Evolutionary conservation across 2,797 vertebrate genomes (phyloP).

Genomic region (Fistularia tabacaria): DNA sequence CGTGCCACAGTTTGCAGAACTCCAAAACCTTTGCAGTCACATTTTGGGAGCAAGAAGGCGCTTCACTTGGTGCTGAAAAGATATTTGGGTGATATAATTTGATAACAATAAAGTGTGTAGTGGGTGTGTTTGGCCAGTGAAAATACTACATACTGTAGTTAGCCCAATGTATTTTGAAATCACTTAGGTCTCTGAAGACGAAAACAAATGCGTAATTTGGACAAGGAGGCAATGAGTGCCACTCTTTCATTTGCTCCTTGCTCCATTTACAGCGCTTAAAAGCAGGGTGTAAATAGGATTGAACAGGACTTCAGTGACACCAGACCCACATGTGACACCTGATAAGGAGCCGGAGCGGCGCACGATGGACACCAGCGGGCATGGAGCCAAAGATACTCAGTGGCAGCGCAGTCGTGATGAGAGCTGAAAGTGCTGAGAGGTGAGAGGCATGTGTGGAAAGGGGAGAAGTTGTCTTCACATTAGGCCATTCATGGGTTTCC

Average conservation of each 20-base stretch:
- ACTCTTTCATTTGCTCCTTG: background rate
- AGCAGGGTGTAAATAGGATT: constrained; percentile 29
- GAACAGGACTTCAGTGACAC: constrained; percentile 51
- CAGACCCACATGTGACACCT: constrained; percentile 62
- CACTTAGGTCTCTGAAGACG: no score
- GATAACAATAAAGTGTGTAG: no score
- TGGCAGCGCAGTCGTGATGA: constrained; percentile 36
- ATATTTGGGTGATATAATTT: no score
- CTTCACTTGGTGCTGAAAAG: no score
- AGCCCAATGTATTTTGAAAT: no score
- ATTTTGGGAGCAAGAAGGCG: no score
- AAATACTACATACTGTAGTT: no score
- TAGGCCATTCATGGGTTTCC: constrained; percentile 29
- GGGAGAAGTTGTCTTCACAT: constrained; percentile 49
- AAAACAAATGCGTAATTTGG: no score
- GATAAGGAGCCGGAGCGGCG: constrained; percentile 57
- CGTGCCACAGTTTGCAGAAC: no score
- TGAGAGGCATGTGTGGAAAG: constrained; percentile 50
- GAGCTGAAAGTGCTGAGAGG: constrained; percentile 51
- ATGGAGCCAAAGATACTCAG: constrained; percentile 53
- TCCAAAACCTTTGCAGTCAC: no score
- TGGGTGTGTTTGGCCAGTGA: no score
- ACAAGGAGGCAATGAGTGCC: no score
- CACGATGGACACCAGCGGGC: constrained; percentile 42
- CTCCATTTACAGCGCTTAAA: constrained; percentile 8